phyloP scores from a whole-genome alignment of 1,140 invertebrate species.

The Scaptomyza montana region DNA sequence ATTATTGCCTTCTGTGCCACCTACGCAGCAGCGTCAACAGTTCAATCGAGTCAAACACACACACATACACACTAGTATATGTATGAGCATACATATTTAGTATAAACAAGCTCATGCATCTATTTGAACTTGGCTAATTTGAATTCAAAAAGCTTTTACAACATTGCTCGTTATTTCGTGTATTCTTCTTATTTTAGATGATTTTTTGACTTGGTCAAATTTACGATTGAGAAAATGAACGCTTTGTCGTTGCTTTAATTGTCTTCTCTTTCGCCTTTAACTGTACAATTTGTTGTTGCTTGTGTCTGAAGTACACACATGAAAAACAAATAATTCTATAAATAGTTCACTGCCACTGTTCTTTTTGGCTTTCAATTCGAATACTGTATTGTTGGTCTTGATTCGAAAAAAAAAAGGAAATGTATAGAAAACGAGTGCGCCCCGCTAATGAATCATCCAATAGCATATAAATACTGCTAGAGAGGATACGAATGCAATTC shows the following conservation, averaged over 20 bases:
- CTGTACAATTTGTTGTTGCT: constrained; percentile 22
- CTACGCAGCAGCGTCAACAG: constrained; percentile 51
- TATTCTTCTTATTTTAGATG: not conserved
- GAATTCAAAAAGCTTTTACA: constrained; percentile 41
- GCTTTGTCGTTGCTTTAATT: constrained; percentile 36
- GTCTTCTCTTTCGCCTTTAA: constrained; percentile 52
- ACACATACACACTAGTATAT: constrained; percentile 3
- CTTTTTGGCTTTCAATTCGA: constrained; percentile 73
- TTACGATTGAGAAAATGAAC: constrained; percentile 38
- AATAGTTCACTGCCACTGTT: constrained; percentile 82
- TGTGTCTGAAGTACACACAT: not conserved
- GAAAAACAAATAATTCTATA: constrained; percentile 78
- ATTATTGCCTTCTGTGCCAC: constrained; percentile 43
- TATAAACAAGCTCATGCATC: constrained; percentile 48
- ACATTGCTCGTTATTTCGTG: constrained; percentile 18
- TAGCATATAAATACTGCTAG: constrained; percentile 30
- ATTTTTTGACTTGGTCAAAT: constrained; percentile 29
- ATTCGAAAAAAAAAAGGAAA: constrained; percentile 36
- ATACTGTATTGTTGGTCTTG: constrained; percentile 57
- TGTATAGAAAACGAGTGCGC: constrained; percentile 50
- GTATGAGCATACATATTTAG: not conserved
- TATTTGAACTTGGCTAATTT: constrained; percentile 75
- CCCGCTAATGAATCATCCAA: constrained; percentile 68
- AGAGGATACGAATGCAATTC: constrained; percentile 47
- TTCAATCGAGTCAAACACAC: constrained; percentile 42